Evolutionary conservation across 2,797 vertebrate species (phyloP).

Genomic region (Alosa sapidissima): DNA sequence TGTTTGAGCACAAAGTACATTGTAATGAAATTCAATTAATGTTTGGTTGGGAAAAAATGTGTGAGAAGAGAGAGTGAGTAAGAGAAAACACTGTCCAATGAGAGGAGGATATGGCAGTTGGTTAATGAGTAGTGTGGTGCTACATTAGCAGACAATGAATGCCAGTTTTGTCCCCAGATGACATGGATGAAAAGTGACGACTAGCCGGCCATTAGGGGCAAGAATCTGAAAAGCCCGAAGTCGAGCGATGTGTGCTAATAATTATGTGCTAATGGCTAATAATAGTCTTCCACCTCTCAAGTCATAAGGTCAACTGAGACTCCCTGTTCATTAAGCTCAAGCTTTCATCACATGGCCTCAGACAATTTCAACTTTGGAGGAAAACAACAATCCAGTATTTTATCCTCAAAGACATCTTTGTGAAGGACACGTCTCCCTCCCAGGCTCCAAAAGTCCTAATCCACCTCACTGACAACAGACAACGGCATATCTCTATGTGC

Average conservation of each 20-base stretch:
- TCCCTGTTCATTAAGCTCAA: constrained; percentile 30
- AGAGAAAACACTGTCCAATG: neutral
- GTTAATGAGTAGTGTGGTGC: constrained; percentile 50
- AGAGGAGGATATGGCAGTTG: constrained; percentile 31
- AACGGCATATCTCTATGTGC: neutral
- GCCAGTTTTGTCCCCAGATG: constrained; percentile 78
- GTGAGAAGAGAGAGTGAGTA: neutral
- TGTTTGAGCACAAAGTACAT: neutral
- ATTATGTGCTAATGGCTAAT: constrained; percentile 70
- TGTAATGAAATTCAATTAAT: constrained; percentile 10
- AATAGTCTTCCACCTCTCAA: constrained; percentile 72
- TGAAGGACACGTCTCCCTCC: neutral
- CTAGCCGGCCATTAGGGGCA: constrained; percentile 69
- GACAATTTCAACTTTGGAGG: constrained; percentile 9
- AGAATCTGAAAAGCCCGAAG: constrained; percentile 52
- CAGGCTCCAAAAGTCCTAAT: neutral
- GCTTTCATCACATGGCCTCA: constrained; percentile 12
- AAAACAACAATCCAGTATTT: neutral
- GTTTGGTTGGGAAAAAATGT: neutral
- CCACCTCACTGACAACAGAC: neutral
- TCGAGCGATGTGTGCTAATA: constrained; percentile 63
- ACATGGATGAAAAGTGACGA: constrained; percentile 77
- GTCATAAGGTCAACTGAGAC: constrained; percentile 67
- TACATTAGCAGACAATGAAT: constrained; percentile 69
- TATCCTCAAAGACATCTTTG: constrained; percentile 4